Conservation (phyloP, 2,888 invertebrate species). For the Napeogenes inachia region DNA sequence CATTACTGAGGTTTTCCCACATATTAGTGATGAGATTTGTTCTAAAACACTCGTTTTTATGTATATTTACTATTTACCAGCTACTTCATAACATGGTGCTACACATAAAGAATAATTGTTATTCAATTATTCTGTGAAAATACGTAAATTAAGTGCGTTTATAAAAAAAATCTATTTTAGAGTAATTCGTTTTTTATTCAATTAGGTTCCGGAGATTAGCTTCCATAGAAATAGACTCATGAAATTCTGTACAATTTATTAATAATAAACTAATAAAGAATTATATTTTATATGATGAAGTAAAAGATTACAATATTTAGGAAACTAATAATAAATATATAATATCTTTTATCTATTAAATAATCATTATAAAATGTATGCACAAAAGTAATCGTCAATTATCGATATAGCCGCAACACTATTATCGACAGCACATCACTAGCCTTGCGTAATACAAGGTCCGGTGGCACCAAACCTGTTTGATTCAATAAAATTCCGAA, state of each 20-base stretch:
- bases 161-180: too few species aligned
- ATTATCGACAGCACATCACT: constrained; percentile 8
- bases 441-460: constrained; percentile 14
- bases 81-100: not conserved
- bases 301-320: too few species aligned
- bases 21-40: not conserved
- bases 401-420: not conserved
- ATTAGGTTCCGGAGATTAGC: too few species aligned
- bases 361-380: not conserved
- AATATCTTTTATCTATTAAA: not conserved
- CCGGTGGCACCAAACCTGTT: constrained; percentile 7
- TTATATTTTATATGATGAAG: too few species aligned
- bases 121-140: too few species aligned
- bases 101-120: not conserved
- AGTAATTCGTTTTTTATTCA: too few species aligned
- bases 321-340: not conserved
- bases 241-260: too few species aligned
- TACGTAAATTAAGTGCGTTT: too few species aligned
- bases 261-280: too few species aligned
- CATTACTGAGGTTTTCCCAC: not conserved
- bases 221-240: too few species aligned
- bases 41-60: not conserved
- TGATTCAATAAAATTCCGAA: constrained; percentile 17
- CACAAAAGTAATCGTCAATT: not conserved
- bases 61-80: not conserved